Conservation (phyloP, 1,140 invertebrate species). For the Leptinotarsa texana region DNA sequence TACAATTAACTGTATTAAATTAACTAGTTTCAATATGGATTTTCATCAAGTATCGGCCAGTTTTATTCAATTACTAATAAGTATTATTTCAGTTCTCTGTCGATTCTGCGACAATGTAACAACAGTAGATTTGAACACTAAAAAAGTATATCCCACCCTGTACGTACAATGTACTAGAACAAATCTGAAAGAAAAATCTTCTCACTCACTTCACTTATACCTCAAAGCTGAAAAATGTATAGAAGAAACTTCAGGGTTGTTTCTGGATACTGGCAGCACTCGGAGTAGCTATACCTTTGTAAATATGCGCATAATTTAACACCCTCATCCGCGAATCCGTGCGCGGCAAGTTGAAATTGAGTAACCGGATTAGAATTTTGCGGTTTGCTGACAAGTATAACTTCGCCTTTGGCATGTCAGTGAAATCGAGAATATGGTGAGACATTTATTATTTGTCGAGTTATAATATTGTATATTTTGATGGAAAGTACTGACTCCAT, state of each 20-base stretch:
- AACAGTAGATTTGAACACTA: too few species aligned
- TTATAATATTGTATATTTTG: background rate
- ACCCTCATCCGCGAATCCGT: conserved; percentile 2
- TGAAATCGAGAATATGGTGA: background rate
- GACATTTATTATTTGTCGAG: background rate
- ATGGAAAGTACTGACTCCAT: background rate
- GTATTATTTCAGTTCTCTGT: too few species aligned
- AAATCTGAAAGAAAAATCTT: too few species aligned
- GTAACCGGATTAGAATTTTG: conserved; percentile 2
- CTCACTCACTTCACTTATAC: too few species aligned
- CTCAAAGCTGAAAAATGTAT: background rate
- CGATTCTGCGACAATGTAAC: too few species aligned
- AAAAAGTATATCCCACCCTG: too few species aligned
- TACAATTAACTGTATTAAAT: too few species aligned
- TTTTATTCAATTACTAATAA: too few species aligned
- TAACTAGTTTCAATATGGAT: too few species aligned
- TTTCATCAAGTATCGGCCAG: too few species aligned
- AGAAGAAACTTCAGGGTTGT: background rate
- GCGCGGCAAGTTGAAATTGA: background rate
- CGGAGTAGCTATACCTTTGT: background rate
- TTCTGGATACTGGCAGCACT: background rate
- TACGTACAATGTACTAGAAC: too few species aligned
- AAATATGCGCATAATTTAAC: conserved; percentile 5
- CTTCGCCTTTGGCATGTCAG: background rate
- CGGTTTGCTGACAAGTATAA: background rate